Percentiles rank a stretch among this genome's conserved stretches.
phyloP scores from a whole-genome alignment of 2,113 vertebrate species.

The Paracanthobrama guichenoti region DNA sequence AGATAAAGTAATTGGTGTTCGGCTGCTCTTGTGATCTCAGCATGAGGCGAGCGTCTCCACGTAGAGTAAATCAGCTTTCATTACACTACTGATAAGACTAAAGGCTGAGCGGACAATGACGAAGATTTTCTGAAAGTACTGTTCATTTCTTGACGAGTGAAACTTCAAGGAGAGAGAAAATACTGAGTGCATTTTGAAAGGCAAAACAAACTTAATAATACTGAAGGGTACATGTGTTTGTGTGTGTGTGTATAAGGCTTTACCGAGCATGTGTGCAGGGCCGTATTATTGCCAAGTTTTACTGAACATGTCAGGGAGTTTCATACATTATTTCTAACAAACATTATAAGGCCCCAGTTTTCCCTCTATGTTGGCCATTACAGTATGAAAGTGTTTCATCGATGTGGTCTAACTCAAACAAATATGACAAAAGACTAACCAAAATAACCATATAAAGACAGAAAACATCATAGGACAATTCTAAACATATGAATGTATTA shows the following conservation, averaged over 20 bases:
- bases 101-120: neutral
- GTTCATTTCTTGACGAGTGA: neutral
- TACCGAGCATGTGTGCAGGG: constrained; percentile 75
- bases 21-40: neutral
- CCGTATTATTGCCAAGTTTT: constrained; percentile 82
- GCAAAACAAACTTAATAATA: constrained; percentile 55
- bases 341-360: constrained; percentile 67
- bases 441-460: neutral
- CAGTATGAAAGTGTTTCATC: constrained; percentile 49
- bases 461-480: neutral
- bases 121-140: neutral
- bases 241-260: constrained; percentile 71
- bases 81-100: neutral
- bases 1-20: neutral
- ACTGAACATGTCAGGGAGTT: constrained; percentile 78
- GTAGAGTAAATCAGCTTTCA: neutral
- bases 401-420: neutral
- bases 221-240: constrained; percentile 47
- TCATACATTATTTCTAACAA: constrained; percentile 78
- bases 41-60: neutral
- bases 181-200: neutral
- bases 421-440: neutral
- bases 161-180: neutral
- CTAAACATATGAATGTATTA: neutral
- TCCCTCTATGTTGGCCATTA: constrained; percentile 55